Conservation (phyloP, 2,888 invertebrate species). For the Steinernema hermaphroditum region DNA sequence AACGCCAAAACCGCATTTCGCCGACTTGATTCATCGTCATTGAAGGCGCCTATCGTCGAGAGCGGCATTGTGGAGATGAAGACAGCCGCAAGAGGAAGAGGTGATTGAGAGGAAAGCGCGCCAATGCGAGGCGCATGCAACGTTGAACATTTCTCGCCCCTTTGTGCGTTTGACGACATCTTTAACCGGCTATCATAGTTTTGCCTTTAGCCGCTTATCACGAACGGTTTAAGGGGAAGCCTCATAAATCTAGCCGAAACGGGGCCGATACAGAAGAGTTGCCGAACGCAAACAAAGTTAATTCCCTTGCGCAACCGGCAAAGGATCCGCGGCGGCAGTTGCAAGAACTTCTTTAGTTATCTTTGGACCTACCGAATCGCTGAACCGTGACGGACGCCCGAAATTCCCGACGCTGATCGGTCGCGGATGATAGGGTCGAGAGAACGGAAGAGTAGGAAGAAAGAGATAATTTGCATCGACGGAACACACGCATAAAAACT, state of each 20-base stretch:
- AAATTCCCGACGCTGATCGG: slow-evolving; percentile 2
- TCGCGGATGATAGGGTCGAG: neutral
- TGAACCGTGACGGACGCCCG: neutral
- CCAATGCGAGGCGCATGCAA: neutral
- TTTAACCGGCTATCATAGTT: neutral
- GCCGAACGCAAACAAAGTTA: neutral
- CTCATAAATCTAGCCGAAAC: too few relatives aligned
- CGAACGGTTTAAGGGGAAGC: too few relatives aligned
- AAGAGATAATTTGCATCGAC: too few relatives aligned
- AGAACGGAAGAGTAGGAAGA: neutral
- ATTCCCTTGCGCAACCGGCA: slow-evolving; percentile 3
- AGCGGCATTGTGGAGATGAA: neutral
- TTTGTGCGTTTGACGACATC: neutral
- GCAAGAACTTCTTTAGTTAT: neutral
- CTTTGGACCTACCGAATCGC: slow-evolving; percentile 20
- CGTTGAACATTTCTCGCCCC: neutral
- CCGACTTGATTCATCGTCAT: neutral
- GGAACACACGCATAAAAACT: slow-evolving; percentile 24
- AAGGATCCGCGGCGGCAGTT: neutral
- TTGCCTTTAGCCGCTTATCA: neutral
- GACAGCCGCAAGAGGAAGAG: neutral
- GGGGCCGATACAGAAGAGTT: neutral
- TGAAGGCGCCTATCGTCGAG: neutral
- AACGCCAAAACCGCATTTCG: neutral
- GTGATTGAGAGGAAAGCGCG: slow-evolving; percentile 5